Percentiles rank a stretch among this genome's conserved stretches.
These are phyloP conservation scores for Coranthus polyacanthus DNA, from an alignment of 2,797 vertebrate genomes.

Conservation along the genomic window DNA sequence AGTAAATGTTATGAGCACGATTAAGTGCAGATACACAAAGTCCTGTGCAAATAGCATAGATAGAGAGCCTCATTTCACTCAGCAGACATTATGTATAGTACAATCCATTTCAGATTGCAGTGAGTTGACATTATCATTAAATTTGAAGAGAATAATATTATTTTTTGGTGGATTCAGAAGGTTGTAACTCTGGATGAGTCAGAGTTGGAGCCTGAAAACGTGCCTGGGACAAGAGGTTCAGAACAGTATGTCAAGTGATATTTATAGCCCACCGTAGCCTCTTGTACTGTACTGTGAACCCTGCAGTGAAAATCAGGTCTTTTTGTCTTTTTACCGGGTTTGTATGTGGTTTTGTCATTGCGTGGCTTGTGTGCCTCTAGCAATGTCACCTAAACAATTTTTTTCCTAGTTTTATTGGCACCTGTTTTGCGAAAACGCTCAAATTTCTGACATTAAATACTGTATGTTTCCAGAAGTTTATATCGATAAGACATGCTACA, in stretches of 20 bases:
- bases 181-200: slow-evolving; percentile 34
- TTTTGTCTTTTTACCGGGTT: slow-evolving; percentile 30
- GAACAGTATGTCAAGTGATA: slow-evolving; percentile 54
- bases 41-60: not conserved
- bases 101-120: not conserved
- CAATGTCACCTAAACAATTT: slow-evolving; percentile 35
- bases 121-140: not conserved
- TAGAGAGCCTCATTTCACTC: slow-evolving; percentile 23
- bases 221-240: slow-evolving; percentile 28
- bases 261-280: slow-evolving; percentile 54
- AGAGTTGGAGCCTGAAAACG: slow-evolving; percentile 25
- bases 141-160: not conserved
- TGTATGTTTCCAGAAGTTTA: too few species aligned
- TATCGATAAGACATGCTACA: too few species aligned
- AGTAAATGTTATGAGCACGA: slow-evolving; percentile 1
- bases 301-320: slow-evolving; percentile 43
- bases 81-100: not conserved
- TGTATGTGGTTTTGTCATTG: slow-evolving; percentile 31
- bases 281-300: slow-evolving; percentile 37
- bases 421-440: not conserved
- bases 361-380: slow-evolving; percentile 8
- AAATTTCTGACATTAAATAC: not conserved
- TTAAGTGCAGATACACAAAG: slow-evolving; percentile 6
- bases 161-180: slow-evolving; percentile 22
- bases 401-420: slow-evolving; percentile 20